Evolutionary conservation across 2,888 invertebrate genomes (phyloP), one percentile per base, ranked within the genome.

Genomic region (Tineola bisselliella): DNA sequence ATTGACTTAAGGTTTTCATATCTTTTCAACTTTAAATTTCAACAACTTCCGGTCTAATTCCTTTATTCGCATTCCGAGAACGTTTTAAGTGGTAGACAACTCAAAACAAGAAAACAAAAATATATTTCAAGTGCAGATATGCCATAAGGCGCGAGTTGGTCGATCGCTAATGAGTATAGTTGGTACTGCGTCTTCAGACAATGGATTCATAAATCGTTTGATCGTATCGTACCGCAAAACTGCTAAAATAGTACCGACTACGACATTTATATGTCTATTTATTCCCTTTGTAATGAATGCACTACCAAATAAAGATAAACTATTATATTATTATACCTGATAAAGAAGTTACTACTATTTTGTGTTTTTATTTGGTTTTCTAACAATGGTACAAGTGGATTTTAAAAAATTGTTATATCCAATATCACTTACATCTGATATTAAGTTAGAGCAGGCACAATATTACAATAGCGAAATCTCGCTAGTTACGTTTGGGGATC

Each of bases 181-280:
- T 72, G 64, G 66, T 63, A 65, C 66, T 54, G 65, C 58, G 60
- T 25, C 31, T 62, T 65, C 70, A 73, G 72, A 81, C 81, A 82
- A 82, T 81, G 77, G 77, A 68, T 76, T 76, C 76, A 80, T 82
- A 81, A 81, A 81, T 81, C 71, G 71, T 70, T 67, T 73, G 77
- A 79, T 77, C 71, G 75, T 76, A 81, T 79, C 77, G 71, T 67
- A 65, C 67, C 64, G 71, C 74, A 73, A 76, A 77, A 78, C 74
- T 76, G 72, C 75, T 79, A 70, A 76, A 77, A 79, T 76, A 73
- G 73, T 74, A 73, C 72, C 68, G 68, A 64, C 67, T 64, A 67
- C 70, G 70, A 75, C 75, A 73, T 75, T 78, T 76, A 76, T 76
- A 77, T 76, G 75, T 74, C 73, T 79, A 77, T 76, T 78, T 77